Conservation (phyloP, 2,113 vertebrate genomes). For the Rana temporaria region DNA sequence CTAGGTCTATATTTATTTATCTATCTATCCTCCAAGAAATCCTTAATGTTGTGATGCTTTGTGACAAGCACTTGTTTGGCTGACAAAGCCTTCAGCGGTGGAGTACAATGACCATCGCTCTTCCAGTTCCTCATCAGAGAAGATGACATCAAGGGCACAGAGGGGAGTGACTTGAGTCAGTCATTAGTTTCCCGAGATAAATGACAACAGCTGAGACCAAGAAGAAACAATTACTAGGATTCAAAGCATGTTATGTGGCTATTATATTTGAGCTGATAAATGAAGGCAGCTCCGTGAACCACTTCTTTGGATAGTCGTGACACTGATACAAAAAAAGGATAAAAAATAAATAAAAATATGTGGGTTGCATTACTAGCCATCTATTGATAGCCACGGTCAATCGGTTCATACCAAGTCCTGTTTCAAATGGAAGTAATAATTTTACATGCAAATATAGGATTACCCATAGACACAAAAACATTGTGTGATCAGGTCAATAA, state of each 20-base stretch:
- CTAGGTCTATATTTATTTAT: too few species aligned
- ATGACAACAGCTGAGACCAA: constrained; percentile 45
- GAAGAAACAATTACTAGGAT: constrained; percentile 44
- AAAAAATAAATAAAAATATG: too few species aligned
- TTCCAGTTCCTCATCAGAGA: constrained; percentile 37
- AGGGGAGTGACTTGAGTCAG: constrained; percentile 45
- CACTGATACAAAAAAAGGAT: neutral
- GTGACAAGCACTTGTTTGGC: constrained; percentile 12
- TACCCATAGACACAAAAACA: too few species aligned
- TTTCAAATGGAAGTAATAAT: too few species aligned
- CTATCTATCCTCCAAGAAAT: too few species aligned
- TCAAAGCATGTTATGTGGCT: constrained; percentile 31
- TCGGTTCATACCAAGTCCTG: too few species aligned
- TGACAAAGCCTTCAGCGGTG: constrained; percentile 34
- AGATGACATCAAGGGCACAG: constrained; percentile 40
- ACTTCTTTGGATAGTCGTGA: neutral
- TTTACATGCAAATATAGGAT: too few species aligned
- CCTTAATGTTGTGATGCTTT: constrained; percentile 3
- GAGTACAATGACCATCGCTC: constrained; percentile 39
- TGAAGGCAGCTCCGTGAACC: neutral
- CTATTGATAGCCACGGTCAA: too few species aligned
- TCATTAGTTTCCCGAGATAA: constrained; percentile 45
- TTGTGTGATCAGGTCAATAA: too few species aligned
- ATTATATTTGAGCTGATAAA: constrained; percentile 34
- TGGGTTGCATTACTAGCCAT: too few species aligned